Evolutionary conservation across 2,113 vertebrate genomes (phyloP).

Genomic region (Hystrix cristata): DNA sequence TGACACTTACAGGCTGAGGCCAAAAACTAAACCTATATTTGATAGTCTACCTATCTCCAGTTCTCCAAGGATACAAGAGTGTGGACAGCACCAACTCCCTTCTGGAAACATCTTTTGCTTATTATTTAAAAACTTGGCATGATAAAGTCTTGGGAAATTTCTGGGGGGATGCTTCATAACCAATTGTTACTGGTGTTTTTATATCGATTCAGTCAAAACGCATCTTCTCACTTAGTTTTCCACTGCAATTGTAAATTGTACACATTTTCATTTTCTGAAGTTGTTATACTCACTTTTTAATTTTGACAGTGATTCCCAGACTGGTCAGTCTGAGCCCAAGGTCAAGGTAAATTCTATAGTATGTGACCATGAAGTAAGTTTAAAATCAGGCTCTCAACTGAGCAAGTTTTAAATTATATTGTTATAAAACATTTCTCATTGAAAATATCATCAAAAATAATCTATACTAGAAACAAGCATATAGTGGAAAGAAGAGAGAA

Average conservation of each 20-base stretch:
- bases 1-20: neutral
- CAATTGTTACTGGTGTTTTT: neutral
- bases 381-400: neutral
- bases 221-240: neutral
- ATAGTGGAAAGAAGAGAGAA: neutral
- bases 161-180: neutral
- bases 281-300: neutral
- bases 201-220: neutral
- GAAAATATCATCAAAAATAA: neutral
- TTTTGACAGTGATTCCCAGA: neutral
- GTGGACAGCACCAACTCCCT: too few species aligned
- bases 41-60: neutral
- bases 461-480: neutral
- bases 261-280: neutral
- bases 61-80: neutral
- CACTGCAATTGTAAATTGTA: neutral
- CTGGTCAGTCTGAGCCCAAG: neutral
- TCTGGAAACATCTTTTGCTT: neutral
- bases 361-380: neutral
- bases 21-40: neutral
- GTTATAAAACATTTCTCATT: neutral
- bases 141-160: neutral
- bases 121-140: neutral
- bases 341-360: neutral
- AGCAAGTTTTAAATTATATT: neutral